A percentile compares a stretch with the other conserved stretches of the same genome.
Conservation (phyloP, 2,888 invertebrate genomes). For the Acrobasis repandana region DNA sequence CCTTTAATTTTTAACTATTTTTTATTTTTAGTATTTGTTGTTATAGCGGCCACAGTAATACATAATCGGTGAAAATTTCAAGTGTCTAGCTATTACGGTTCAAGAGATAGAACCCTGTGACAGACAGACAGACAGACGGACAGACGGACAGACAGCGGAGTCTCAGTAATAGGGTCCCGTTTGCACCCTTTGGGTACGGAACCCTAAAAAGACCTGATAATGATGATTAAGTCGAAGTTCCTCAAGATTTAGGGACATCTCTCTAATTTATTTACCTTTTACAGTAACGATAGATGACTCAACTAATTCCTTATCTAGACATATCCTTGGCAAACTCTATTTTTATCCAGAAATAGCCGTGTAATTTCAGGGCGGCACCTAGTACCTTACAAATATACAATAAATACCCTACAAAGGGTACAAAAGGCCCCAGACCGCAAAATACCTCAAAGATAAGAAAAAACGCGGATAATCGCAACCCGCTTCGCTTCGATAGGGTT, state of each 20-base stretch:
- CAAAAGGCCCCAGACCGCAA: slow-evolving; percentile 17
- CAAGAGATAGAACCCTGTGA: too few species aligned
- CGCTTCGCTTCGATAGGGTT: slow-evolving; percentile 1
- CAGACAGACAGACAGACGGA: too few species aligned
- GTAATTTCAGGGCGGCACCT: slow-evolving; percentile 2
- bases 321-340: neutral
- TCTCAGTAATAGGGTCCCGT: too few species aligned
- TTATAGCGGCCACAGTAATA: too few species aligned
- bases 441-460: slow-evolving; percentile 18
- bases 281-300: neutral
- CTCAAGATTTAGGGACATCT: neutral
- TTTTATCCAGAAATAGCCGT: neutral
- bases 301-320: neutral
- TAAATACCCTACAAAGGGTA: slow-evolving; percentile 15
- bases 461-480: slow-evolving; percentile 17
- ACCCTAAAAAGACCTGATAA: too few species aligned
- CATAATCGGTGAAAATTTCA: too few species aligned
- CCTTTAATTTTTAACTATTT: too few species aligned
- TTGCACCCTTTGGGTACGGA: too few species aligned
- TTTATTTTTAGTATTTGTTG: too few species aligned
- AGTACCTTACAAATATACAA: slow-evolving; percentile 8
- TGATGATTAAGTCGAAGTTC: neutral
- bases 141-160: too few species aligned
- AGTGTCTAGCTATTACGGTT: too few species aligned
- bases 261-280: neutral